phyloP scores from a whole-genome alignment of 2,797 vertebrate genomes.

The Crocodylus rhombifer region DNA sequence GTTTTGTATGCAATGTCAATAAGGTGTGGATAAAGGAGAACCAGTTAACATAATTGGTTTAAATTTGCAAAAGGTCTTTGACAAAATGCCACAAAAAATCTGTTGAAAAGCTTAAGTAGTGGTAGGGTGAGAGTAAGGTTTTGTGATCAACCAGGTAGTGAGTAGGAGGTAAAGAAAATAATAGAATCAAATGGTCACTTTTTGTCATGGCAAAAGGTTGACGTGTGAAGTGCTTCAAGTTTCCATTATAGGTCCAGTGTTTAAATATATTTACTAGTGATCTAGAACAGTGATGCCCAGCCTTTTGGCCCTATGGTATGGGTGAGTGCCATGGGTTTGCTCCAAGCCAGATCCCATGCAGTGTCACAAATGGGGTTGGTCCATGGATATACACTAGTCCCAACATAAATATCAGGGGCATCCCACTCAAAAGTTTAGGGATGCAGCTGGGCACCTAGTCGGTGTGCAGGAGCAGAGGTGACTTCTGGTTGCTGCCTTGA shows the following conservation, averaged over 20 bases:
- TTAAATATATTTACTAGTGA: neutral
- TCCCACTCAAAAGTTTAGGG: too few relatives aligned
- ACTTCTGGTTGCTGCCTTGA: too few relatives aligned
- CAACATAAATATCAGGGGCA: too few relatives aligned
- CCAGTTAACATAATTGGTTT: fast-evolving
- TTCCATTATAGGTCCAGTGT: neutral
- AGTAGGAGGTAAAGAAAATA: neutral
- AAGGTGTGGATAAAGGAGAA: neutral
- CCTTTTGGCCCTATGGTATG: too few relatives aligned
- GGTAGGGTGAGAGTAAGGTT: neutral
- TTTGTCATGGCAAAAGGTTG: neutral
- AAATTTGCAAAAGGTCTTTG: neutral
- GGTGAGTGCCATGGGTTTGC: too few relatives aligned
- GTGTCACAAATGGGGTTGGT: too few relatives aligned
- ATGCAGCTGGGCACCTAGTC: too few relatives aligned
- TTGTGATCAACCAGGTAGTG: neutral
- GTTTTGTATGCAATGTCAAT: neutral
- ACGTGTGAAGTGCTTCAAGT: neutral
- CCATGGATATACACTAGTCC: too few relatives aligned
- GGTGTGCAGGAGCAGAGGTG: too few relatives aligned
- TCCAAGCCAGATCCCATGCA: too few relatives aligned
- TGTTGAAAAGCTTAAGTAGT: neutral
- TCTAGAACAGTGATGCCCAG: neutral
- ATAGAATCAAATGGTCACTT: neutral
- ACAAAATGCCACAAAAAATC: neutral